phyloP scores from a whole-genome alignment of 2,888 invertebrate species.

The Ischnus inquisitorius region DNA sequence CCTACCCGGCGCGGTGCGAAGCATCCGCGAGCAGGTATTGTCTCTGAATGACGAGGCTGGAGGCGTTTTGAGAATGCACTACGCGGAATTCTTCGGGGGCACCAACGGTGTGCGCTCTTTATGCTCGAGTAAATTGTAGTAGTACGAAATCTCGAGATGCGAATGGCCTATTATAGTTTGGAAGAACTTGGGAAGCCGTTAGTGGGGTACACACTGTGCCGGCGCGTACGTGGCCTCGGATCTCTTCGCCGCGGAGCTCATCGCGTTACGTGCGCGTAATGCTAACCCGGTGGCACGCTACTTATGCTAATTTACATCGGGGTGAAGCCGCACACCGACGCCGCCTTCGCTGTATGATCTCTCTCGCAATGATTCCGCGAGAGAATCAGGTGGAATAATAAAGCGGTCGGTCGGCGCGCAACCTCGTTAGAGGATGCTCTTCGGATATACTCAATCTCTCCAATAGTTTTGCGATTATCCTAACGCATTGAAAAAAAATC shows the following conservation, averaged over 20 bases:
- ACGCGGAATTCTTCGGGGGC: conserved; percentile 22
- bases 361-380: conserved; percentile 65
- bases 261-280: conserved; percentile 70
- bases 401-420: conserved; percentile 57
- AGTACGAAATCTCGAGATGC: conserved; percentile 4
- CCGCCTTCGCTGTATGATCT: conserved; percentile 38
- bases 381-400: conserved; percentile 71
- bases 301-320: conserved; percentile 74
- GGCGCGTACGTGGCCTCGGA: conserved; percentile 2
- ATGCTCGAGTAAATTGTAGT: conserved; percentile 39
- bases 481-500: neutral
- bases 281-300: conserved; percentile 70
- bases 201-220: neutral
- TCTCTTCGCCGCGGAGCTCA: conserved; percentile 23
- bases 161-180: conserved; percentile 55
- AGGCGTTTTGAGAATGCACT: conserved; percentile 44
- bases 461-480: neutral
- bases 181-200: conserved; percentile 15
- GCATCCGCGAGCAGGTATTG: conserved; percentile 36
- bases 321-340: conserved; percentile 31
- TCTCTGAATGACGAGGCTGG: conserved; percentile 44
- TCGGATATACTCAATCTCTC: neutral
- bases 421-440: conserved; percentile 65
- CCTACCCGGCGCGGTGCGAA: neutral
- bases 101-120: conserved; percentile 1